Conservation (phyloP, 2,797 vertebrate species). For the Hyperoplus immaculatus region DNA sequence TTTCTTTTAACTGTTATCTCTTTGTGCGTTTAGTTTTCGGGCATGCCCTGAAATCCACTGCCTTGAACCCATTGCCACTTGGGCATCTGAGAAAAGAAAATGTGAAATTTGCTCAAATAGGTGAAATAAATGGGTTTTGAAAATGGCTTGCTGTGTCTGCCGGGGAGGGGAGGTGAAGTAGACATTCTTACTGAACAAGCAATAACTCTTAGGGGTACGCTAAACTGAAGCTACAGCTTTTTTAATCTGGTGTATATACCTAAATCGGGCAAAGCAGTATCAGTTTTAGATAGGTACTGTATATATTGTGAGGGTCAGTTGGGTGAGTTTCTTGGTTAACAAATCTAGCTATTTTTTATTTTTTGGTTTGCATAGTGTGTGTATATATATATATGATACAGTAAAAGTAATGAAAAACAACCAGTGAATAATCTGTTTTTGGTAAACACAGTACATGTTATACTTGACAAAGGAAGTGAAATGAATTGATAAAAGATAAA, state of each 20-base stretch:
- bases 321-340: not conserved
- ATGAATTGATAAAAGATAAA: not conserved
- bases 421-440: not conserved
- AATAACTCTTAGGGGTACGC: not conserved
- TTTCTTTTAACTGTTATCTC: conserved; percentile 25
- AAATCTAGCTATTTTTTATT: no score
- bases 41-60: conserved; percentile 27
- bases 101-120: conserved; percentile 55
- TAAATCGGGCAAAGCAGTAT: not conserved
- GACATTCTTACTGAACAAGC: not conserved
- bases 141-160: conserved; percentile 45
- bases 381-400: not conserved
- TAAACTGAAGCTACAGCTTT: not conserved
- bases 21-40: conserved; percentile 39
- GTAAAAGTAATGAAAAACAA: not conserved
- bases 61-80: conserved; percentile 40
- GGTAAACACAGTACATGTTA: not conserved
- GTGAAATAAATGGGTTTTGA: conserved; percentile 74
- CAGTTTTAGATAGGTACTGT: not conserved
- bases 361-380: not conserved
- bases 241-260: not conserved
- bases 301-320: no score
- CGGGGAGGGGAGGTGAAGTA: not conserved
- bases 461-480: not conserved
- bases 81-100: conserved; percentile 21